Percentiles rank a stretch among this genome's conserved stretches.
phyloP scores from a whole-genome alignment of 2,888 invertebrate species.

The Punctoribates punctum region DNA sequence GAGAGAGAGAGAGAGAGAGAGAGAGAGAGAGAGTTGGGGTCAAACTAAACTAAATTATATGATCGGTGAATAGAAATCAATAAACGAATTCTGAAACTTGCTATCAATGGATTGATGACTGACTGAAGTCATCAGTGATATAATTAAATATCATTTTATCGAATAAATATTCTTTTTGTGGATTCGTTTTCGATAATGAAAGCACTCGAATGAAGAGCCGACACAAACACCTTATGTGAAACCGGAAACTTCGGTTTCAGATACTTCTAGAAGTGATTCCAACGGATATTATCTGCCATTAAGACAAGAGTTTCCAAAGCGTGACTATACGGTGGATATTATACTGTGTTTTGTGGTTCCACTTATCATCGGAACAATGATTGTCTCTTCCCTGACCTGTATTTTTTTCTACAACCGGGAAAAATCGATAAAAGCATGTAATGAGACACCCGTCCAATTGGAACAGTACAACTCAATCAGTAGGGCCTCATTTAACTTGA shows the following conservation, averaged over 20 bases:
- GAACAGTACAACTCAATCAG: constrained; percentile 24
- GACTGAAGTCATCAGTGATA: too few relatives aligned
- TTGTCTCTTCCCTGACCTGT: constrained; percentile 55
- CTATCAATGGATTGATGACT: too few relatives aligned
- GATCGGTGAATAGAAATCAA: too few relatives aligned
- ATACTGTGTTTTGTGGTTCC: constrained; percentile 68
- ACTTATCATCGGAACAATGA: constrained; percentile 63
- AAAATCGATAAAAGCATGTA: neutral
- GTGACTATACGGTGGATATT: constrained; percentile 68
- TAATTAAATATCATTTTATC: too few relatives aligned
- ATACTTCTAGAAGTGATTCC: constrained; percentile 44
- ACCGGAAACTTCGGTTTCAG: neutral
- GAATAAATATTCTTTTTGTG: too few relatives aligned
- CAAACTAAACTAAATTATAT: too few relatives aligned
- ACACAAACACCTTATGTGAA: neutral
- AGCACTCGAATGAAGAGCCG: neutral
- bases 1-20: too few relatives aligned
- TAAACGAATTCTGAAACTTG: too few relatives aligned
- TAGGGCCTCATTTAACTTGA: neutral
- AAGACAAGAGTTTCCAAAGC: constrained; percentile 58
- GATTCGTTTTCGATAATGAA: neutral
- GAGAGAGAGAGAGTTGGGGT: too few relatives aligned
- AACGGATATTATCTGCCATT: constrained; percentile 1
- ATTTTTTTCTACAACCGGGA: constrained; percentile 30
- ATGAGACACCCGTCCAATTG: constrained; percentile 29